Evolutionary conservation across 2,888 invertebrate species (phyloP).

Genomic region (Polia nebulosa): DNA sequence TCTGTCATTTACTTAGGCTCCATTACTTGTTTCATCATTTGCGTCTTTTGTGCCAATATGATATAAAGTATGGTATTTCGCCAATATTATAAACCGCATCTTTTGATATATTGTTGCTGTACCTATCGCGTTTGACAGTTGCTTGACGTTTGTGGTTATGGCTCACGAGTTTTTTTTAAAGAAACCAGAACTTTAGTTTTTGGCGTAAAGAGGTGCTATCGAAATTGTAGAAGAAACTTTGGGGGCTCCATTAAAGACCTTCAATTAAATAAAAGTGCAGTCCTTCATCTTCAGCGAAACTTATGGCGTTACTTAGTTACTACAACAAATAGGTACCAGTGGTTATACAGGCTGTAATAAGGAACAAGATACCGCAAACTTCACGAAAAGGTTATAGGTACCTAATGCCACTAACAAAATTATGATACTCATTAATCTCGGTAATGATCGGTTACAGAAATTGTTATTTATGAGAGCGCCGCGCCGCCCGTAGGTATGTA

Average conservation of each 20-base stretch:
- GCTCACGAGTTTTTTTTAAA: neutral
- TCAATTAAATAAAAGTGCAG: neutral
- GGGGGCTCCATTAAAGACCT: neutral
- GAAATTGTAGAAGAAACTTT: neutral
- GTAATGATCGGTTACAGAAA: too few species aligned
- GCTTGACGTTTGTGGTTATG: conserved; percentile 23
- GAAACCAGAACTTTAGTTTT: too few species aligned
- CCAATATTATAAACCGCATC: neutral
- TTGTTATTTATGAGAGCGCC: too few species aligned
- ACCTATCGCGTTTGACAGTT: conserved; percentile 25
- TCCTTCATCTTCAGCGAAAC: neutral
- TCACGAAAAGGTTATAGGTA: too few species aligned
- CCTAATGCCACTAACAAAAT: too few species aligned
- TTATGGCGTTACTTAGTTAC: too few species aligned
- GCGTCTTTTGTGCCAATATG: neutral
- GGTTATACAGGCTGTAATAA: too few species aligned
- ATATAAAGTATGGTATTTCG: neutral
- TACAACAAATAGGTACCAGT: too few species aligned
- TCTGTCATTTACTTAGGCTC: conserved; percentile 10
- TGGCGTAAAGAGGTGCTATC: neutral
- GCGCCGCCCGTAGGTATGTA: too few species aligned
- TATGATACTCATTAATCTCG: too few species aligned
- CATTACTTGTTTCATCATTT: conserved; percentile 19
- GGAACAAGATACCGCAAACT: too few species aligned
- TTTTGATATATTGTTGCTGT: conserved; percentile 17